Evolutionary conservation across 2,797 vertebrate genomes (phyloP).

Genomic region (Crax fasciolata): DNA sequence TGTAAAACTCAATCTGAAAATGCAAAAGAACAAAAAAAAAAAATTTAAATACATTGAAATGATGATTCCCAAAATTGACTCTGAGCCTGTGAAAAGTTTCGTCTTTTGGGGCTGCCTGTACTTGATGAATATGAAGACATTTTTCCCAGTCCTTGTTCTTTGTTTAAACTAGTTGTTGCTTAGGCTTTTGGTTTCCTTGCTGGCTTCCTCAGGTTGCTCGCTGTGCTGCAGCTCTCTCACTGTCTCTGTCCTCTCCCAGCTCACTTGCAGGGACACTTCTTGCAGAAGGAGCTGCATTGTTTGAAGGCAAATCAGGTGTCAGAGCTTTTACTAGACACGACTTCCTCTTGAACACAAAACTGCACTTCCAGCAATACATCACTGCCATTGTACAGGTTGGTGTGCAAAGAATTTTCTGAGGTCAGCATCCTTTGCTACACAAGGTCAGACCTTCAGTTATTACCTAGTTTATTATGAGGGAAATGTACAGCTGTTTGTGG

Average conservation of each 20-base stretch:
- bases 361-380: conserved; percentile 74
- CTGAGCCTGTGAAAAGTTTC: not conserved
- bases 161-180: not conserved
- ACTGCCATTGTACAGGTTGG: conserved; percentile 54
- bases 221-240: not conserved
- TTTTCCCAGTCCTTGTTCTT: conserved; percentile 35
- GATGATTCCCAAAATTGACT: not conserved
- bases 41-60: not conserved
- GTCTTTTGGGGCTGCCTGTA: not conserved
- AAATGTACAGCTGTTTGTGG: not conserved
- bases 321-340: not conserved
- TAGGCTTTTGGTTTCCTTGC: not conserved
- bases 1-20: not conserved
- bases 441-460: conserved; percentile 5
- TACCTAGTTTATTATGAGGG: not conserved
- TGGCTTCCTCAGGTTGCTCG: not conserved
- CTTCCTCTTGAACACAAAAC: conserved; percentile 68
- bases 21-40: not conserved
- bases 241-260: not conserved
- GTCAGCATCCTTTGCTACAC: not conserved
- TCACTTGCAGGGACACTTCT: not conserved
- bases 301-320: conserved; percentile 60
- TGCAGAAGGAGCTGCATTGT: conserved; percentile 42
- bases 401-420: conserved; percentile 63
- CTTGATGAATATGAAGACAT: not conserved